Evolutionary conservation across 2,113 vertebrate genomes (phyloP).

Genomic region (Barbus barbus): DNA sequence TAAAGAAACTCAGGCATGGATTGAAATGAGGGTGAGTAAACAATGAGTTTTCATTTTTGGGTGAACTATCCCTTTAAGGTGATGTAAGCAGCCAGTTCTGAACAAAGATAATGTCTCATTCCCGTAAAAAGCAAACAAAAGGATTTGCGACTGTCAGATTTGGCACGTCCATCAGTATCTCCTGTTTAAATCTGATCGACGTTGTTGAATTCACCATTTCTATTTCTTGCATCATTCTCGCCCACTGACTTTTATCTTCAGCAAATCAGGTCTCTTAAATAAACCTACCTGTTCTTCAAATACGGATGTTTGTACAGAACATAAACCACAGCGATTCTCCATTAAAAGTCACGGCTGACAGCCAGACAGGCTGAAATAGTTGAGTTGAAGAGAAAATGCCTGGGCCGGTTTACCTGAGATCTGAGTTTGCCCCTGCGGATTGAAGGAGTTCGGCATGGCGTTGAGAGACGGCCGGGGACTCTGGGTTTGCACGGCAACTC

Average conservation of each 20-base stretch:
- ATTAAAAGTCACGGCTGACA: neutral
- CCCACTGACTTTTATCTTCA: neutral
- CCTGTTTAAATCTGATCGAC: constrained; percentile 15
- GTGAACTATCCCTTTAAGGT: constrained; percentile 17
- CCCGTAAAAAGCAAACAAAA: neutral
- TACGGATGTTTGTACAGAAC: neutral
- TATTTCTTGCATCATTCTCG: constrained; percentile 20
- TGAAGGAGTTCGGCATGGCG: constrained; percentile 88
- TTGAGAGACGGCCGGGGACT: constrained; percentile 89
- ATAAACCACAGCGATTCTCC: neutral
- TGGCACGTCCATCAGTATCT: constrained; percentile 10
- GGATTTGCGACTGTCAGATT: neutral
- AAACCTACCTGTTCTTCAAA: constrained; percentile 18
- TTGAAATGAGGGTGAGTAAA: neutral
- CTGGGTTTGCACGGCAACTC: constrained; percentile 89
- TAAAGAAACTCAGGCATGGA: neutral
- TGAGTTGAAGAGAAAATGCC: too few relatives aligned
- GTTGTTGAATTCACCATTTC: neutral
- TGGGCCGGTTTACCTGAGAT: constrained; percentile 82
- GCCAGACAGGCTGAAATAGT: neutral
- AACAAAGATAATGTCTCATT: neutral
- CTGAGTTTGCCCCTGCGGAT: constrained; percentile 91
- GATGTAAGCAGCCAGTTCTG: constrained; percentile 25
- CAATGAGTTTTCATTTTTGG: neutral
- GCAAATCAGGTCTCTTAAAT: constrained; percentile 14